Conservation (phyloP, 2,888 invertebrate species). For the Acleris sparsana region DNA sequence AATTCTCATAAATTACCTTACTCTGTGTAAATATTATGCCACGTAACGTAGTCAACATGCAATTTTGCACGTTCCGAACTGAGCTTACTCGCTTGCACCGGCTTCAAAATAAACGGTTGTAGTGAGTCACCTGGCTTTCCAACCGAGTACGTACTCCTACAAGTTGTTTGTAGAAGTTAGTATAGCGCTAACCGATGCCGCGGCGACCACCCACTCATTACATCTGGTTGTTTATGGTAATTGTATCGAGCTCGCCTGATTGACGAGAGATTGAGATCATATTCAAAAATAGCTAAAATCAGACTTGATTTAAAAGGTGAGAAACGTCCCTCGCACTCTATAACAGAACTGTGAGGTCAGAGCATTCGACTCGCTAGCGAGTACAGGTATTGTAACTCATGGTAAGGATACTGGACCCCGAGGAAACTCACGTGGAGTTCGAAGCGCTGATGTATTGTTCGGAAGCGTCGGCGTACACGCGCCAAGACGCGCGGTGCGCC, state of each 20-base stretch:
- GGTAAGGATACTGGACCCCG: neutral
- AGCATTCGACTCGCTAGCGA: no score
- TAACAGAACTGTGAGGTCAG: no score
- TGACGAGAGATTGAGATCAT: no score
- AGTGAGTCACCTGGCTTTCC: slow-evolving; percentile 15
- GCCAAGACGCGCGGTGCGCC: slow-evolving; percentile 79
- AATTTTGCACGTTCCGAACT: slow-evolving; percentile 8
- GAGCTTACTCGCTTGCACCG: neutral
- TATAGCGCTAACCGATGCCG: neutral
- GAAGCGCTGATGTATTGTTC: slow-evolving; percentile 72
- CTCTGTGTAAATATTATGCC: neutral
- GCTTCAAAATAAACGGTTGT: slow-evolving; percentile 23
- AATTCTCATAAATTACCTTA: no score
- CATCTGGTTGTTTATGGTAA: no score
- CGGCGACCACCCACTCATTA: slow-evolving; percentile 14
- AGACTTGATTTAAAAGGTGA: no score
- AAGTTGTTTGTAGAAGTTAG: neutral
- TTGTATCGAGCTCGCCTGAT: no score
- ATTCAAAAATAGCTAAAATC: no score
- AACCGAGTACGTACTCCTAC: slow-evolving; percentile 1
- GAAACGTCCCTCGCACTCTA: no score
- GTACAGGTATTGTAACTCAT: no score
- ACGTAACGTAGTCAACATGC: slow-evolving; percentile 3
- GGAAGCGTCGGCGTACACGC: slow-evolving; percentile 77
- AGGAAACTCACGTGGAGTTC: slow-evolving; percentile 65